phyloP scores from a whole-genome alignment of 2,888 invertebrate species.

The Papilio demoleus region DNA sequence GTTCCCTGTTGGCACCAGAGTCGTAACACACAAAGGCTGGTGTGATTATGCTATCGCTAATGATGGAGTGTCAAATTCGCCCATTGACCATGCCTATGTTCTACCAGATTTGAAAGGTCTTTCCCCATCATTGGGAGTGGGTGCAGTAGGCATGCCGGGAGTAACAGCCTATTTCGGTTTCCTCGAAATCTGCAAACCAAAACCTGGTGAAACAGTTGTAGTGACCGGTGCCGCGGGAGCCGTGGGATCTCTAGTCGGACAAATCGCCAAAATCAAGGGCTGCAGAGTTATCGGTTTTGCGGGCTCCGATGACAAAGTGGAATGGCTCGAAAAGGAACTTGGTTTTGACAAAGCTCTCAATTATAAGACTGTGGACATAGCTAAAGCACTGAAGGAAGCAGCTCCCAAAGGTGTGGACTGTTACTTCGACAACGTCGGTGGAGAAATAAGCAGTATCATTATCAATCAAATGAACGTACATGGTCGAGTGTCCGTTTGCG shows the following conservation, averaged over 20 bases:
- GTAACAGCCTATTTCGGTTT: conserved; percentile 89
- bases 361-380: conserved; percentile 84
- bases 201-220: conserved; percentile 85
- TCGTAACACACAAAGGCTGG: conserved; percentile 85
- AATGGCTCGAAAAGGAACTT: conserved; percentile 84
- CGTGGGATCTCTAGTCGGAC: conserved; percentile 87
- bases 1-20: conserved; percentile 83
- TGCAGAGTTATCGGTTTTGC: conserved; percentile 84
- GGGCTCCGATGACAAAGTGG: conserved; percentile 86
- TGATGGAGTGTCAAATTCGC: not conserved
- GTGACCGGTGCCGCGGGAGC: conserved; percentile 87
- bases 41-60: conserved; percentile 59
- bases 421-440: conserved; percentile 88
- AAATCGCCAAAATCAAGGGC: conserved; percentile 86
- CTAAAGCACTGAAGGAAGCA: conserved; percentile 70
- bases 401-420: conserved; percentile 87
- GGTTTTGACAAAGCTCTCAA: conserved; percentile 87
- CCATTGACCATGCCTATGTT: conserved; percentile 30
- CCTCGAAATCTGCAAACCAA: conserved; percentile 85
- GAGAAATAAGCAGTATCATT: conserved; percentile 81
- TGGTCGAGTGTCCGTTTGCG: conserved; percentile 84
- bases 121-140: conserved; percentile 80
- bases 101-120: conserved; percentile 74
- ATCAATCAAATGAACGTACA: conserved; percentile 80
- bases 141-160: conserved; percentile 87